These are phyloP conservation scores for Gymnorhina tibicen DNA, from an alignment of 2,113 vertebrate genomes.

Conservation along the genomic window DNA sequence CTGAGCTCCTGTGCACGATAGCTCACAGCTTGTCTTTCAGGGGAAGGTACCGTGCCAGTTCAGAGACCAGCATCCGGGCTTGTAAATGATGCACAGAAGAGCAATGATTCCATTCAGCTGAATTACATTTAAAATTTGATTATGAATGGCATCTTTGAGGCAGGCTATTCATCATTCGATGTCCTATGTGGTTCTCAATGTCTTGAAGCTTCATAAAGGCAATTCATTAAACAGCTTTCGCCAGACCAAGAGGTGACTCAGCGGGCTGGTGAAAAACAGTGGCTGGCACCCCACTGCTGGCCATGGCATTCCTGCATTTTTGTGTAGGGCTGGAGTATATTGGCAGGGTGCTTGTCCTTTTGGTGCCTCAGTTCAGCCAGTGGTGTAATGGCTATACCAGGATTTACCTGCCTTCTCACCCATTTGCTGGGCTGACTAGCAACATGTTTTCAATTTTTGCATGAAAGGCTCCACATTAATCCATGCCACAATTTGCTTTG, in stretches of 20 bases:
- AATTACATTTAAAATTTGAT: constrained; percentile 70
- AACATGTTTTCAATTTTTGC: constrained; percentile 47
- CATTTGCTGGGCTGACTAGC: background rate
- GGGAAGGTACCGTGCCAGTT: background rate
- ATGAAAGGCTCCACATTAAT: constrained; percentile 55
- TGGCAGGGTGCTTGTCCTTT: background rate
- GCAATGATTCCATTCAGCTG: constrained; percentile 33
- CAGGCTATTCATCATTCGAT: constrained; percentile 66
- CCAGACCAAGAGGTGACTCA: constrained; percentile 40
- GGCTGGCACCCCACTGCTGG: background rate
- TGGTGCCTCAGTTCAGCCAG: background rate
- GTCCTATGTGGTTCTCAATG: constrained; percentile 38
- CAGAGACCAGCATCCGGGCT: background rate
- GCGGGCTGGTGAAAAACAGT: background rate
- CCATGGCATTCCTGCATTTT: background rate
- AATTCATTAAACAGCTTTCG: constrained; percentile 65
- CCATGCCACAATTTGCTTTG: constrained; percentile 46
- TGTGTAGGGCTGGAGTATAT: background rate
- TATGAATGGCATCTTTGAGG: constrained; percentile 59
- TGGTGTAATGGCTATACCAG: background rate
- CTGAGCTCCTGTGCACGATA: background rate
- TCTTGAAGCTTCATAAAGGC: constrained; percentile 59
- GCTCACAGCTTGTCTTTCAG: background rate
- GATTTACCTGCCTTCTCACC: background rate
- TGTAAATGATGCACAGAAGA: constrained; percentile 34